These are phyloP conservation scores for Drosophila kepulauana DNA, from an alignment of 1,140 invertebrate species.

Conservation along the genomic window DNA sequence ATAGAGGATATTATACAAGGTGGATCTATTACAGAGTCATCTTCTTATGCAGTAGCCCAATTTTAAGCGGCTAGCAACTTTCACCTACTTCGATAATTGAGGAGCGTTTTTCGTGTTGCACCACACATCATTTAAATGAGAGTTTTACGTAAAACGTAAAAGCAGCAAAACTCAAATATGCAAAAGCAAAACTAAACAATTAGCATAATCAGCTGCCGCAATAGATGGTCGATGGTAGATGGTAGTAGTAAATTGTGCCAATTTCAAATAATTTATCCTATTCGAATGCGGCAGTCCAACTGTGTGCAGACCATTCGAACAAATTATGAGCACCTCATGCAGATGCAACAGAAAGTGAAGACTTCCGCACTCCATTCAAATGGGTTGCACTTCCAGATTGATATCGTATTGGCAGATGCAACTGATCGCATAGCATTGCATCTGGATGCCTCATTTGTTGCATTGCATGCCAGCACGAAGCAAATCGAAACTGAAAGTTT, in stretches of 20 bases:
- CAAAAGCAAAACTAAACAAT: conserved; percentile 53
- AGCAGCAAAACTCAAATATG: conserved; percentile 34
- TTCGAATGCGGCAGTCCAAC: conserved; percentile 39
- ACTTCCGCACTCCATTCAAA: conserved; percentile 36
- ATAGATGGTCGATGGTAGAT: conserved; percentile 35
- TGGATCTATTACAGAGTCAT: background rate
- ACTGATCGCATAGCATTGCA: background rate
- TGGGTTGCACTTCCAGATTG: conserved; percentile 29
- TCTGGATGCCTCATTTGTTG: conserved; percentile 13
- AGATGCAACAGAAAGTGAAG: conserved; percentile 25
- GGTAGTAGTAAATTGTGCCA: conserved; percentile 69
- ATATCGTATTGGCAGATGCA: conserved; percentile 35
- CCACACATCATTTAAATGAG: conserved; percentile 38
- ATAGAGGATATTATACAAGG: no score
- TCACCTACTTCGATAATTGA: conserved; percentile 35
- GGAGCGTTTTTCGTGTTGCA: conserved; percentile 18
- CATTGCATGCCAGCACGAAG: conserved; percentile 33
- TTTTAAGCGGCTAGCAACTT: conserved; percentile 29
- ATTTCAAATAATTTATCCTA: conserved; percentile 57
- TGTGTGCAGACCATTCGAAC: conserved; percentile 6
- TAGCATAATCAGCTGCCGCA: conserved; percentile 71
- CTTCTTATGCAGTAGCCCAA: background rate
- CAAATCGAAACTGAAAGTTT: conserved; percentile 55
- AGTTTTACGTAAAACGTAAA: conserved; percentile 73
- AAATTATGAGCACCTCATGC: conserved; percentile 50